These are phyloP conservation scores for Synergus umbraculus DNA, from an alignment of 2,888 invertebrate species.

Conservation along the genomic window DNA sequence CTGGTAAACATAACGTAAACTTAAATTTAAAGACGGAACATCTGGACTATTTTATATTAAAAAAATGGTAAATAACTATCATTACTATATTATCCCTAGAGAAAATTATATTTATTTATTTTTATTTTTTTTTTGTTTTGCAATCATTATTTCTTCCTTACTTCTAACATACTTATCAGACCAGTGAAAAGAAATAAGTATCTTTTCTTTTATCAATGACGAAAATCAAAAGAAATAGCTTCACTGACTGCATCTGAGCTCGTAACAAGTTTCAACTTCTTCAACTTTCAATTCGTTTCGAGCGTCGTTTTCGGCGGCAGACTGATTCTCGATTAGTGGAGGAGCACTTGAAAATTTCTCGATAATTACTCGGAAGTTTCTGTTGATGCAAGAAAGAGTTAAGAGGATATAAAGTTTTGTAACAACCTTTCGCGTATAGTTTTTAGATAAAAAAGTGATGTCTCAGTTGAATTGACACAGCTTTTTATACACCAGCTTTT, in stretches of 20 bases:
- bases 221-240: constrained; percentile 6
- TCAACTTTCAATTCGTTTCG: constrained; percentile 39
- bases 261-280: constrained; percentile 39
- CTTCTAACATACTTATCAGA: background rate
- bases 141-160: constrained; percentile 4
- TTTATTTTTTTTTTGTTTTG: background rate
- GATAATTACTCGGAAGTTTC: constrained; percentile 33
- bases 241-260: constrained; percentile 9
- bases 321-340: constrained; percentile 38
- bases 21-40: background rate
- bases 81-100: background rate
- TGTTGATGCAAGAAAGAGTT: constrained; percentile 34
- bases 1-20: background rate
- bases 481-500: constrained; percentile 2
- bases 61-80: too few species aligned
- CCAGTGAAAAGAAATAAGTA: background rate
- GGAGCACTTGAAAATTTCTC: constrained; percentile 39
- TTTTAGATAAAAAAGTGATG: constrained; percentile 9
- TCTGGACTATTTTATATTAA: background rate
- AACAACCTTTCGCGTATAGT: constrained; percentile 1
- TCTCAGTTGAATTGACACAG: constrained; percentile 4
- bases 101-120: background rate
- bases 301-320: constrained; percentile 20
- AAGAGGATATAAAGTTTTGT: constrained; percentile 23
- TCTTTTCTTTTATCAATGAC: constrained; percentile 33